phyloP scores from a whole-genome alignment of 2,113 vertebrate genomes.

The Saimiri boliviensis region DNA sequence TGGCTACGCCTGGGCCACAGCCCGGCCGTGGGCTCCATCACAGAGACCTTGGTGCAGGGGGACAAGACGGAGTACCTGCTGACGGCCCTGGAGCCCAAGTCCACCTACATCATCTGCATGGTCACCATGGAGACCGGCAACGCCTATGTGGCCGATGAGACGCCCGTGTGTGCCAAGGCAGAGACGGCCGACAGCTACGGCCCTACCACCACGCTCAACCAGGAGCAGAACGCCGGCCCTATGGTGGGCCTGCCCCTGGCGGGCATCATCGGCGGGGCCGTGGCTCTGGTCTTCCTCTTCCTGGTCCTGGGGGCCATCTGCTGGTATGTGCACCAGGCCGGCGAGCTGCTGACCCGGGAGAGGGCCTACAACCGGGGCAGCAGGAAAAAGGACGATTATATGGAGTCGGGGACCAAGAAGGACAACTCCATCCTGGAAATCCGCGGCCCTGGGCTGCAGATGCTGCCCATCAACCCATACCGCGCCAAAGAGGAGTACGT shows the following conservation, averaged over 20 bases:
- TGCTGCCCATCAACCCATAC: conserved; percentile 91
- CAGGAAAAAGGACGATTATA: conserved; percentile 91
- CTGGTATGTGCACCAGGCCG: conserved; percentile 90
- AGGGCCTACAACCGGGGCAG: conserved; percentile 87
- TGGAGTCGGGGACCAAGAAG: conserved; percentile 96
- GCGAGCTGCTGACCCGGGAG: conserved; percentile 86
- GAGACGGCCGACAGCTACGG: conserved; percentile 87
- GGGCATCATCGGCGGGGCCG: conserved; percentile 91
- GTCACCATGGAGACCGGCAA: conserved; percentile 88
- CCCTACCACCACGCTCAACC: conserved; percentile 85
- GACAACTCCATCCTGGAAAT: conserved; percentile 95
- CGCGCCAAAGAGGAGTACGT: conserved; percentile 92
- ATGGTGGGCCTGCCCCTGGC: conserved; percentile 88
- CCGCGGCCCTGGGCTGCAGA: conserved; percentile 91
- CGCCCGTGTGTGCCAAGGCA: conserved; percentile 92
- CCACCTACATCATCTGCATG: conserved; percentile 95
- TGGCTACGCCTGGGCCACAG: conserved; percentile 93
- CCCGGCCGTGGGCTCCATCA: conserved; percentile 92
- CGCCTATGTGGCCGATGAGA: conserved; percentile 87
- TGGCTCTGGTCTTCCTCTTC: conserved; percentile 91
- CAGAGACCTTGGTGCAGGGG: conserved; percentile 93
- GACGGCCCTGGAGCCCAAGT: conserved; percentile 90
- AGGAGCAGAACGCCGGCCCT: conserved; percentile 85
- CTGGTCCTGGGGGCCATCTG: conserved; percentile 91
- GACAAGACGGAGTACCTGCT: conserved; percentile 94